Conservation (phyloP, 2,797 vertebrate species). For the Hoplostethus atlanticus region DNA sequence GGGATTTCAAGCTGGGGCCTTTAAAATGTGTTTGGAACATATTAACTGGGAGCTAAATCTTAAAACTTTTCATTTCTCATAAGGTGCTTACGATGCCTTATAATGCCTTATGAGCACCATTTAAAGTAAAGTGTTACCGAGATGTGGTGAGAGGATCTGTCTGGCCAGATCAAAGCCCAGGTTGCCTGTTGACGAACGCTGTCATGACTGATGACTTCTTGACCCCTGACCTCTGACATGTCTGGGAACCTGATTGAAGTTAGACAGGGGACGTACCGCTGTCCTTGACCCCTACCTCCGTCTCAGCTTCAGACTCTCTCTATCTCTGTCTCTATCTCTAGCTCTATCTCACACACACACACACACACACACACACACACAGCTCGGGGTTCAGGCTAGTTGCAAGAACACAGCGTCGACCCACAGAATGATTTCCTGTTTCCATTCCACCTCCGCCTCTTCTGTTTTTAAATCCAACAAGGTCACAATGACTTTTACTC, state of each 20-base stretch:
- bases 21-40: neutral
- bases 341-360: constrained; percentile 12
- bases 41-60: neutral
- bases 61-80: too few species aligned
- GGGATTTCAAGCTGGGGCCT: neutral
- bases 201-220: neutral
- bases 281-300: constrained; percentile 15
- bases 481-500: constrained; percentile 79
- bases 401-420: constrained; percentile 60
- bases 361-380: neutral
- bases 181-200: too few species aligned
- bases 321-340: neutral
- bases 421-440: constrained; percentile 82
- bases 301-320: neutral
- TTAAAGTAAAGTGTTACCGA: too few species aligned
- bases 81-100: too few species aligned
- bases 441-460: constrained; percentile 57
- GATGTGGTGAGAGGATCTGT: too few species aligned
- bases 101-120: too few species aligned
- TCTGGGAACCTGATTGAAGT: constrained; percentile 40
- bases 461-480: constrained; percentile 74
- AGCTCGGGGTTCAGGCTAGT: constrained; percentile 32
- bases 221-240: constrained; percentile 31
- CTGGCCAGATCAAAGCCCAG: too few species aligned
- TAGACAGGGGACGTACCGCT: constrained; percentile 17